Base-by-base conservation (phyloP, 2,888 invertebrate species). In the Onthophagus sagittarius region DNA sequence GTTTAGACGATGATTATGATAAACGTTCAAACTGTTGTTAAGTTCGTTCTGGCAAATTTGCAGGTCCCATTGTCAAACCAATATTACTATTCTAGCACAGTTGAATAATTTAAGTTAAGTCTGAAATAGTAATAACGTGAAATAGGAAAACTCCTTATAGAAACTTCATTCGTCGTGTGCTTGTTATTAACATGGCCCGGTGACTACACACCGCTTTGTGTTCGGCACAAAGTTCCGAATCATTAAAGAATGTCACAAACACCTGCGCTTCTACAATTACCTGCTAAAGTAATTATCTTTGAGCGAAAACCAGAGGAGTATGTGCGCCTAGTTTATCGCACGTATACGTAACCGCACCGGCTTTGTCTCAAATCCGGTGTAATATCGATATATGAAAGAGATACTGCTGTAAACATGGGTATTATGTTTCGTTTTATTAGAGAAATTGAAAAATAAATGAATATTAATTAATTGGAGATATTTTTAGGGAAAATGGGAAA, bases 271-370 rank as follows among this genome's bases (percentile, higher is more conserved):
- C 31, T 31, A 67, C 32, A 67, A 67, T 67, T 67, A 32, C 67
- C 67, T n/a, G 32, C 67, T 23, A 23, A 67, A 67, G 23, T 67
- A 67, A 67, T 67, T 67, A 67, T 67, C 67, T 67, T 67, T 67
- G 67, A 67, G 67, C 67, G 67, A 67, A 67, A 23, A 67, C 67
- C 67, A 23, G 23, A 23, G 2, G 31, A 23, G 15, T 23, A 23
- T 67, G 67, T 7, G 31, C 9, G 23, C 31, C n/a, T 67, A 31
- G 67, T 67, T 32, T 67, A 11, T 67, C 31, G 15, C 67, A 13
- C n/a, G 13, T 64, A 13, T 23, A 31, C 13, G 23, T 15, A 63
- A 63, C 23, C 67, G 31, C 15, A 23, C 31, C 11, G 23, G 15
- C 63, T n/a, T 23, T 31, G 67, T 67, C 32, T 67, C 23, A n/a